A percentile compares a stretch with the other conserved stretches of the same genome.
Conservation (phyloP, 92 coral and sea anemone genomes). For the Palythoa caribaeorum region DNA sequence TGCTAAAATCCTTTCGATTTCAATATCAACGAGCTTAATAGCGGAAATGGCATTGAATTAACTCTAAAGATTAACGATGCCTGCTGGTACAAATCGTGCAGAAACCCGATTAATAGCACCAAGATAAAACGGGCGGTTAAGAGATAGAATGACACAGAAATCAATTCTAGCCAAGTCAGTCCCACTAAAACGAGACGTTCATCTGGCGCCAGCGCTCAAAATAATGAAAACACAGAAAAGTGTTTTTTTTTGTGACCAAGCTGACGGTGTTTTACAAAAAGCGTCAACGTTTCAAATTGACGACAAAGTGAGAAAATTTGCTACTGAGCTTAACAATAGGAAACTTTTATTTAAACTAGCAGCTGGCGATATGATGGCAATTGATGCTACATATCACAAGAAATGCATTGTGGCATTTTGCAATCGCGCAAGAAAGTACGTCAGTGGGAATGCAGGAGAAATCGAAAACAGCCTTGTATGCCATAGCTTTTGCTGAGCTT, state of each 20-base stretch:
- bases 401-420: constrained; percentile 62
- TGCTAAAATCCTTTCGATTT: constrained; percentile 37
- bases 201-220: neutral
- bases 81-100: neutral
- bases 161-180: neutral
- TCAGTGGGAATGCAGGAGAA: constrained; percentile 6
- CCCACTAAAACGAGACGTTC: constrained; percentile 21
- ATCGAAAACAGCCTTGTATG: constrained; percentile 32
- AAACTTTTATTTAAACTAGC: constrained; percentile 61
- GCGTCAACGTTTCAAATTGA: constrained; percentile 38
- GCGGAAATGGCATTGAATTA: neutral
- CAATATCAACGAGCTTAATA: constrained; percentile 3
- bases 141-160: neutral
- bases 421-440: constrained; percentile 53
- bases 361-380: constrained; percentile 67
- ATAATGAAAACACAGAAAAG: constrained; percentile 4
- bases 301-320: neutral
- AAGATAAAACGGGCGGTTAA: constrained; percentile 40
- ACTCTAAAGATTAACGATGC: constrained; percentile 35
- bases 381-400: constrained; percentile 64
- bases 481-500: constrained; percentile 37
- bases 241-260: constrained; percentile 5
- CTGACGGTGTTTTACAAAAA: constrained; percentile 27
- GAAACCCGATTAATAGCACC: constrained; percentile 33
- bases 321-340: constrained; percentile 37